A percentile compares a stretch with the other conserved stretches of the same genome.
phyloP scores from a whole-genome alignment of 1,140 invertebrate species.

The Eurosta solidaginis region DNA sequence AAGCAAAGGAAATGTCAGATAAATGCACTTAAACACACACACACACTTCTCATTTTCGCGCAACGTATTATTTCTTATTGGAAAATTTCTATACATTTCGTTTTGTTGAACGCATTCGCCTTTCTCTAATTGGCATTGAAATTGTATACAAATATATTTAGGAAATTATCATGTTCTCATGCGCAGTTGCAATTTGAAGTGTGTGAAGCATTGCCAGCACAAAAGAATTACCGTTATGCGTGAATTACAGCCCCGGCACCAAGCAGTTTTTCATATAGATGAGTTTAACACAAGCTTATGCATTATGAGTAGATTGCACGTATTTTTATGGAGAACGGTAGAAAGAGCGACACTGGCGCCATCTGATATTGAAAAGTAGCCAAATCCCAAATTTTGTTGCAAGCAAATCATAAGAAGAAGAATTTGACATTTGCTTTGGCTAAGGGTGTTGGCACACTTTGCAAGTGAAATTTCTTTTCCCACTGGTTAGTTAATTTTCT shows the following conservation, averaged over 20 bases:
- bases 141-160: background rate
- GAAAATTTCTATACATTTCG: background rate
- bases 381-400: no score
- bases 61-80: background rate
- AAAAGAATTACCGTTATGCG: background rate
- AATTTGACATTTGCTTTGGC: no score
- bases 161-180: background rate
- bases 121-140: background rate
- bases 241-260: background rate
- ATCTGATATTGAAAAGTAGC: no score
- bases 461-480: no score
- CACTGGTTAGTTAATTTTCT: no score
- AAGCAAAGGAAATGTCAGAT: background rate
- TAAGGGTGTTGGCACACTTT: no score
- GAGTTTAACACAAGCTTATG: no score
- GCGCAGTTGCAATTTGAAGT: background rate
- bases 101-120: background rate
- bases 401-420: no score
- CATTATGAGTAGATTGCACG: no score
- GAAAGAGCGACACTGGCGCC: no score
- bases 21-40: background rate
- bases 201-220: background rate
- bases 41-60: background rate
- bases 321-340: no score
- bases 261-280: background rate